A percentile compares a stretch with the other conserved stretches of the same genome.
Evolutionary conservation across 2,888 invertebrate genomes (phyloP).

Genomic region (Pelosia muscerda): DNA sequence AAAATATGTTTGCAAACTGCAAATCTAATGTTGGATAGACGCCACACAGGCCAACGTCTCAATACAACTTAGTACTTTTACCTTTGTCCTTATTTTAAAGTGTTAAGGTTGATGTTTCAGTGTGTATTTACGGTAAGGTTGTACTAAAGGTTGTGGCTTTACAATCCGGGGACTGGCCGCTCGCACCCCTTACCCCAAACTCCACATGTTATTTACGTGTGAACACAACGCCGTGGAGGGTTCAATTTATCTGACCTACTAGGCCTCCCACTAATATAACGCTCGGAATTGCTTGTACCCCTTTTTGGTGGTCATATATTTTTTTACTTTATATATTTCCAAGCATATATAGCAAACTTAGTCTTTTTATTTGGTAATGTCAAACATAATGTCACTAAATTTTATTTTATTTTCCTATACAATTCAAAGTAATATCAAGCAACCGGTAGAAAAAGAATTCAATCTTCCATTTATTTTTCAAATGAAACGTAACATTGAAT

Average conservation of each 20-base stretch:
- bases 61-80: constrained; percentile 30
- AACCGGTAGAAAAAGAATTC: not conserved
- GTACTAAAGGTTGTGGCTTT: constrained; percentile 43
- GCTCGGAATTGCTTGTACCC: constrained; percentile 75
- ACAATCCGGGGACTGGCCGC: constrained; percentile 57
- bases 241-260: constrained; percentile 87
- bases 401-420: not conserved
- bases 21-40: constrained; percentile 69
- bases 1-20: constrained; percentile 63
- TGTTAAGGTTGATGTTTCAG: constrained; percentile 51
- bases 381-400: not conserved
- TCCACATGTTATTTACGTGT: constrained; percentile 87
- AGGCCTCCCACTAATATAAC: constrained; percentile 84
- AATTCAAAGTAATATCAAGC: no score
- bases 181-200: constrained; percentile 74
- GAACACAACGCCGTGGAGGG: constrained; percentile 84
- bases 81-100: constrained; percentile 47
- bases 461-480: not conserved
- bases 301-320: constrained; percentile 58
- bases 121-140: constrained; percentile 22
- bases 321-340: constrained; percentile 40
- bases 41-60: constrained; percentile 52
- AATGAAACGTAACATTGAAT: no score
- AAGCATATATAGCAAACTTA: not conserved
- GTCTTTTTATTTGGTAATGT: not conserved